Conservation (phyloP, 2,113 vertebrate species). For the Hippocampus abdominalis region DNA sequence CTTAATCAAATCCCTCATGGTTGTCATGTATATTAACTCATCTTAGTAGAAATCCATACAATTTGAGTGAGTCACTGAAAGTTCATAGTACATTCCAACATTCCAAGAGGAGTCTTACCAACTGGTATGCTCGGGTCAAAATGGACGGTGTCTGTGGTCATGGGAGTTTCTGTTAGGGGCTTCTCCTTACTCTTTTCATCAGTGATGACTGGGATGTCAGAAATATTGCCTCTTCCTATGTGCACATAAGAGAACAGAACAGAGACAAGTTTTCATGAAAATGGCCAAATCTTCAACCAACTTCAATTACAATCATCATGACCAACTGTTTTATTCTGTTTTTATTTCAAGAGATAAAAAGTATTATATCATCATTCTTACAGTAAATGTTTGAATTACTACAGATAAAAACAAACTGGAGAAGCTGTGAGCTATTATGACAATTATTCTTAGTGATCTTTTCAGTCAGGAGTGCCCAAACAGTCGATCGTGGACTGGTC, state of each 20-base stretch:
- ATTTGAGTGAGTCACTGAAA: not conserved
- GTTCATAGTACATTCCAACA: too few relatives aligned
- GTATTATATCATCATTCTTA: too few relatives aligned
- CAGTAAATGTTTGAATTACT: too few relatives aligned
- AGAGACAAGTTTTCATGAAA: not conserved
- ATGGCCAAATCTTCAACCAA: not conserved
- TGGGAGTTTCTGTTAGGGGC: not conserved
- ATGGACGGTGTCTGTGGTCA: constrained; percentile 19
- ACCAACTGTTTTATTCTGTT: too few relatives aligned
- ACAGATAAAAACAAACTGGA: too few relatives aligned
- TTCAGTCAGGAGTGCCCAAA: too few relatives aligned
- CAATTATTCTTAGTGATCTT: too few relatives aligned
- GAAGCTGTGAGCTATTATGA: too few relatives aligned
- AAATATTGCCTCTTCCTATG: constrained; percentile 13
- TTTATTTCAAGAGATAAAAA: too few relatives aligned
- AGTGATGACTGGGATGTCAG: not conserved
- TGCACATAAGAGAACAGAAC: not conserved
- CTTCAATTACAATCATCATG: too few relatives aligned
- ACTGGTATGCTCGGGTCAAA: constrained; percentile 56
- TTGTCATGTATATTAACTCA: not conserved
- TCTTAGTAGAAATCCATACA: not conserved
- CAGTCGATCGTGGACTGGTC: too few relatives aligned
- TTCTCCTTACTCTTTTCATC: constrained; percentile 13
- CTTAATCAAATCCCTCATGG: not conserved
- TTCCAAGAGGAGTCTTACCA: constrained; percentile 36